Percentiles rank a stretch among this genome's conserved stretches.
phyloP scores from a whole-genome alignment of 2,797 vertebrate species.

The Holocentrus rufus region DNA sequence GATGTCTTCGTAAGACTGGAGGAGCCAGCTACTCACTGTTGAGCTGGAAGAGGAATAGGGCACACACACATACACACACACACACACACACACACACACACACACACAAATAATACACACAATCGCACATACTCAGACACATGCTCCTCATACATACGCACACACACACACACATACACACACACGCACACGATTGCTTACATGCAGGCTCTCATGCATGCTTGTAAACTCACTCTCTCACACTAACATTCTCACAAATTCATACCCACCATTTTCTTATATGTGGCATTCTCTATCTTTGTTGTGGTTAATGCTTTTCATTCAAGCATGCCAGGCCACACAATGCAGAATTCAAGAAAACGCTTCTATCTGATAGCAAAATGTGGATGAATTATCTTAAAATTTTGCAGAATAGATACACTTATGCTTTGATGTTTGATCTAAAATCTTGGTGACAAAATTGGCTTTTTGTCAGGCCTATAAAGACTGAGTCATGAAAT shows the following conservation, averaged over 20 bases:
- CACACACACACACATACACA: slow-evolving; percentile 23
- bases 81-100: no score
- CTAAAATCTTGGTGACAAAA: slow-evolving; percentile 45
- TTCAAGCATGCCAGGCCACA: slow-evolving; percentile 84
- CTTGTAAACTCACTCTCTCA: slow-evolving; percentile 27
- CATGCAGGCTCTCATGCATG: slow-evolving; percentile 69
- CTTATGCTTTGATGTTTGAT: slow-evolving; percentile 46
- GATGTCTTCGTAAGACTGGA: slow-evolving; percentile 73
- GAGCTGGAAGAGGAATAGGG: slow-evolving; percentile 78
- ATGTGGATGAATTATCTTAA: slow-evolving; percentile 65
- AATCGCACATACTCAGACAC: slow-evolving; percentile 52
- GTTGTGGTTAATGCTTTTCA: slow-evolving; percentile 76
- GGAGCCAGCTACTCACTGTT: slow-evolving; percentile 73
- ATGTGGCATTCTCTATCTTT: slow-evolving; percentile 70
- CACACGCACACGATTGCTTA: slow-evolving; percentile 38
- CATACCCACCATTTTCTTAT: slow-evolving; percentile 48
- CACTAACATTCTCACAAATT: slow-evolving; percentile 18
- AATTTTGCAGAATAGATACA: slow-evolving; percentile 44
- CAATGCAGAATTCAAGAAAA: slow-evolving; percentile 76
- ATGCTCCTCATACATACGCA: slow-evolving; percentile 3
- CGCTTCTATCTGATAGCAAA: slow-evolving; percentile 59
- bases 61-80: slow-evolving; percentile 55
- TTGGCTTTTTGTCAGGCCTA: slow-evolving; percentile 46
- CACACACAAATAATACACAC: neutral
- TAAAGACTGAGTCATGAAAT: slow-evolving; percentile 42